Evolutionary conservation across 2,797 vertebrate genomes (phyloP).

Genomic region (Salarias fasciatus): DNA sequence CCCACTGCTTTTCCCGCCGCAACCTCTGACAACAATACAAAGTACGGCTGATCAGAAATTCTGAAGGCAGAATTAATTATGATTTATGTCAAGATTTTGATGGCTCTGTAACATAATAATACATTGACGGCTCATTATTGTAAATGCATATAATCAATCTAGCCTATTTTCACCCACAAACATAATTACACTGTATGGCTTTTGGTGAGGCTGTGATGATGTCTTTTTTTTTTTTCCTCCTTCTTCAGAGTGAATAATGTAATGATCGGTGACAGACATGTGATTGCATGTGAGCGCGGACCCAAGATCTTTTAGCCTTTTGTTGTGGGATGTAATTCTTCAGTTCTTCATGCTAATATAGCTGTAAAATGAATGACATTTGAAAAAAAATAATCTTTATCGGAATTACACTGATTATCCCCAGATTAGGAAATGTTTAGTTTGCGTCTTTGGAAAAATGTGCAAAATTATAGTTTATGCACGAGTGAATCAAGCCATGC

Average conservation of each 20-base stretch:
- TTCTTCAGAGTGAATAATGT: slow-evolving; percentile 64
- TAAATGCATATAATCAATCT: slow-evolving; percentile 79
- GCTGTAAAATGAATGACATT: slow-evolving; percentile 12
- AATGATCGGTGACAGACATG: slow-evolving; percentile 65
- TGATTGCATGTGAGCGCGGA: slow-evolving; percentile 47
- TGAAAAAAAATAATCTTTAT: not conserved
- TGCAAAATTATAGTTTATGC: not conserved
- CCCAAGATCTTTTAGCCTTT: slow-evolving; percentile 53
- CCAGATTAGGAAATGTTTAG: not conserved
- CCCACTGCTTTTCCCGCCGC: slow-evolving; percentile 49
- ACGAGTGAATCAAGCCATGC: not conserved
- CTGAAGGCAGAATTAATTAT: slow-evolving; percentile 72
- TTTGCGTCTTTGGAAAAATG: slow-evolving; percentile 9
- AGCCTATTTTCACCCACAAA: slow-evolving; percentile 73
- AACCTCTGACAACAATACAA: slow-evolving; percentile 59
- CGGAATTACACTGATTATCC: slow-evolving; percentile 4
- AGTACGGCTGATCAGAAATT: slow-evolving; percentile 66
- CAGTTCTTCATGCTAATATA: slow-evolving; percentile 25
- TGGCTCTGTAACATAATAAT: slow-evolving; percentile 69
- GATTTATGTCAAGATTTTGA: slow-evolving; percentile 72
- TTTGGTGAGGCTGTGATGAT: slow-evolving; percentile 51
- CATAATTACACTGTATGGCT: slow-evolving; percentile 72
- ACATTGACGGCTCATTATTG: slow-evolving; percentile 67
- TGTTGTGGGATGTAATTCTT: slow-evolving; percentile 51
- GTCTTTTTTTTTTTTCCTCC: slow-evolving; percentile 46